Conservation (phyloP, 2,797 vertebrate genomes). For the Eulemur albifrons region DNA sequence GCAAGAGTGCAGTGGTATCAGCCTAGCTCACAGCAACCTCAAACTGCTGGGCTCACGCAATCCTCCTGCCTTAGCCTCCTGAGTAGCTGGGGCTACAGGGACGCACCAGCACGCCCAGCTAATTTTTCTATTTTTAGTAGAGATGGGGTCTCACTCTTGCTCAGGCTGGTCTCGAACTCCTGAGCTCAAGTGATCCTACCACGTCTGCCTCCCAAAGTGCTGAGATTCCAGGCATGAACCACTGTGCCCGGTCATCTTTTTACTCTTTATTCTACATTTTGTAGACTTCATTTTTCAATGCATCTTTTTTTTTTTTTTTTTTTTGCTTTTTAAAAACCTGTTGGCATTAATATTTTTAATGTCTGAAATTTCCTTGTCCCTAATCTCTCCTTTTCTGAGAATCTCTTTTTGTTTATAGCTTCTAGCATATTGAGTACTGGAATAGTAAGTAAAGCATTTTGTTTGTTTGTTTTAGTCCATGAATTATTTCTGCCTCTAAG, state of each 20-base stretch:
- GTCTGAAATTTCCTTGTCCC: neutral
- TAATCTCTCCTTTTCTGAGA: neutral
- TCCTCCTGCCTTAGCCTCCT: too few relatives aligned
- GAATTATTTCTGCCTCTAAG: neutral
- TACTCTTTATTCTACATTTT: neutral
- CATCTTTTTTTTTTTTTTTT: neutral
- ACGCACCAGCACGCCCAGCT: fast-evolving
- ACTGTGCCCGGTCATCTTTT: neutral
- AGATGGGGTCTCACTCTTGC: too few relatives aligned
- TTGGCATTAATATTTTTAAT: neutral
- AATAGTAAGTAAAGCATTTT: neutral
- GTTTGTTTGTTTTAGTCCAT: neutral
- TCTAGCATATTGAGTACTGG: neutral
- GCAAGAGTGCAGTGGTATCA: too few relatives aligned
- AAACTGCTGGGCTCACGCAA: too few relatives aligned
- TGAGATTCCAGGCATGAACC: too few relatives aligned
- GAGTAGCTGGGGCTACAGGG: too few relatives aligned
- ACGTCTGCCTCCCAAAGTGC: too few relatives aligned
- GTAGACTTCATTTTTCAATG: neutral
- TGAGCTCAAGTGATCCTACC: too few relatives aligned
- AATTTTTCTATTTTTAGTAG: too few relatives aligned
- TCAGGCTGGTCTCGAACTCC: too few relatives aligned
- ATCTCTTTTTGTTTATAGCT: neutral
- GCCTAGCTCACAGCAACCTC: too few relatives aligned
- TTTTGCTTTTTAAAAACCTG: neutral